phyloP scores from a whole-genome alignment of 2,113 vertebrate species.

The Thermophis baileyi region DNA sequence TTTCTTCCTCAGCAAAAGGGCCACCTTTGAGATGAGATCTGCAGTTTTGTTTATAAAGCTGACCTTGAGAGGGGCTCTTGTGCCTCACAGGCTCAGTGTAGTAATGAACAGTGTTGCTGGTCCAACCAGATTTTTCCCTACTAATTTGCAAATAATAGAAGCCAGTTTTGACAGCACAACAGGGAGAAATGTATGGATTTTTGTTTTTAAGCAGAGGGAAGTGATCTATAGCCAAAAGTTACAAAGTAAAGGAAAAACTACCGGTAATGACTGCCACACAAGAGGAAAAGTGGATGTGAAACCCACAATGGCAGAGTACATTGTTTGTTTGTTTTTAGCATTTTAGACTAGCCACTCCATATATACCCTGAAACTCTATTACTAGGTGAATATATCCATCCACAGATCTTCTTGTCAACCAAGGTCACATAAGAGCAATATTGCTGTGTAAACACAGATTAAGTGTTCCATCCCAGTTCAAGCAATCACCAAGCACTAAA shows the following conservation, averaged over 20 bases:
- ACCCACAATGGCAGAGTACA: background rate
- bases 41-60: background rate
- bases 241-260: background rate
- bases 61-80: background rate
- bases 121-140: background rate
- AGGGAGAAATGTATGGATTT: background rate
- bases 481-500: conserved; percentile 34
- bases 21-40: background rate
- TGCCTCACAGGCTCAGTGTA: background rate
- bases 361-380: conserved; percentile 35
- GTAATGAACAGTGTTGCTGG: background rate
- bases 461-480: conserved; percentile 47
- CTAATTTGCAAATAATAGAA: background rate
- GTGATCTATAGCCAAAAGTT: background rate
- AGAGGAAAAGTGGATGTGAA: background rate
- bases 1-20: background rate
- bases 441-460: conserved; percentile 48
- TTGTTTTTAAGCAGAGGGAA: background rate
- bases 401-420: conserved; percentile 37
- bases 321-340: background rate
- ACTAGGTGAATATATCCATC: conserved; percentile 33
- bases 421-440: conserved; percentile 42
- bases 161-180: background rate
- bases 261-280: background rate
- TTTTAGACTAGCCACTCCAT: conserved; percentile 25